These are phyloP conservation scores for Nasonia giraulti DNA, from an alignment of 1,140 invertebrate genomes.

Conservation along the genomic window DNA sequence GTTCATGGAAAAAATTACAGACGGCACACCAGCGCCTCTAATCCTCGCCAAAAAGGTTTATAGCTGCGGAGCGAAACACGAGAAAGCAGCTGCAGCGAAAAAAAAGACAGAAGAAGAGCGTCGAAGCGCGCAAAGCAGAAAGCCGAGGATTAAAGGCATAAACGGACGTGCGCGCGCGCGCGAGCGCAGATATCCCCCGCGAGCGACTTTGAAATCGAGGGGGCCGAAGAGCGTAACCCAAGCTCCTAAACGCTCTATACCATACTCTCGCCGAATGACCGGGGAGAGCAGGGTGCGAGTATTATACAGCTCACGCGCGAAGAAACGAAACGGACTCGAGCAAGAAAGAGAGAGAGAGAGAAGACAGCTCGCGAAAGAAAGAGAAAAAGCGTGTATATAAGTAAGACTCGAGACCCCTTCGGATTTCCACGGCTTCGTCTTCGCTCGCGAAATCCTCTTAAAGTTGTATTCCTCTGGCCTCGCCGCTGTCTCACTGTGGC, in stretches of 20 bases:
- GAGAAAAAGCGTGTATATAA: slow-evolving; percentile 66
- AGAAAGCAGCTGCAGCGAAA: slow-evolving; percentile 17
- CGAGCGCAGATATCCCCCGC: background rate
- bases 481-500: slow-evolving; percentile 54
- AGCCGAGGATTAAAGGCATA: slow-evolving; percentile 38
- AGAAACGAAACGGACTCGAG: slow-evolving; percentile 56
- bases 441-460: slow-evolving; percentile 73
- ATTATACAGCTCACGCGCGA: background rate
- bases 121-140: slow-evolving; percentile 1
- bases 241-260: slow-evolving; percentile 56
- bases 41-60: too few species aligned
- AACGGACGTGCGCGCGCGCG: background rate
- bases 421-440: slow-evolving; percentile 74
- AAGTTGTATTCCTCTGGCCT: slow-evolving; percentile 75
- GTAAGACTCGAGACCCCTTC: slow-evolving; percentile 71
- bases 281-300: too few species aligned
- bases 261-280: slow-evolving; percentile 1
- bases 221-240: slow-evolving; percentile 57
- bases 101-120: slow-evolving; percentile 17
- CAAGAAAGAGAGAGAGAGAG: slow-evolving; percentile 36
- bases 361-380: slow-evolving; percentile 9
- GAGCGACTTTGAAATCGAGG: slow-evolving; percentile 39
- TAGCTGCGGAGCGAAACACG: background rate
- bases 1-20: too few species aligned
- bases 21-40: too few species aligned